Conservation (phyloP, 1,140 invertebrate genomes). For the Drosophila tsacasi region DNA sequence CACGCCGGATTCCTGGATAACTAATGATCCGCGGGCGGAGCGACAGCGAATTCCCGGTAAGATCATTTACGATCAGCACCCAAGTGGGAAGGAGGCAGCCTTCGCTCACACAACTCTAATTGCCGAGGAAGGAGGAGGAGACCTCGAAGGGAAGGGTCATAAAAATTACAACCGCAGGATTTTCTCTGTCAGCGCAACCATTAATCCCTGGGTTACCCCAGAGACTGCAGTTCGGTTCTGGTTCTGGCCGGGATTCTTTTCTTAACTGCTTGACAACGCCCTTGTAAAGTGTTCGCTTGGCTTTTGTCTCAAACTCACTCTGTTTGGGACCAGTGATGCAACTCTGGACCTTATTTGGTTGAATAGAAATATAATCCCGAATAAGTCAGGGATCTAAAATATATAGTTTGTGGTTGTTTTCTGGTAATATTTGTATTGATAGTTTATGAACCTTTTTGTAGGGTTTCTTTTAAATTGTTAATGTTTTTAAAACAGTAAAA, state of each 20-base stretch:
- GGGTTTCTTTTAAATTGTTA: background rate
- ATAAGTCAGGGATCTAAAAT: background rate
- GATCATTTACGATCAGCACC: conserved; percentile 69
- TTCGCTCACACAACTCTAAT: conserved; percentile 63
- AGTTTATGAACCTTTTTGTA: background rate
- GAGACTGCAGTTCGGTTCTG: conserved; percentile 30
- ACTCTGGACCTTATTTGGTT: background rate
- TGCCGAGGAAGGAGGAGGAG: conserved; percentile 40
- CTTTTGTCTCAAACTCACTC: conserved; percentile 11
- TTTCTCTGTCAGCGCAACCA: conserved; percentile 76
- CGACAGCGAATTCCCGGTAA: conserved; percentile 56
- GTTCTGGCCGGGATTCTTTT: conserved; percentile 23
- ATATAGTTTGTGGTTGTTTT: background rate
- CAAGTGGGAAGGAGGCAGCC: conserved; percentile 44
- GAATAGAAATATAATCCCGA: background rate
- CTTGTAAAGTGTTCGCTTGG: conserved; percentile 54
- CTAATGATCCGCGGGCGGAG: conserved; percentile 61
- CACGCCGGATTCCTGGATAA: conserved; percentile 52
- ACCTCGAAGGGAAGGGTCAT: conserved; percentile 55
- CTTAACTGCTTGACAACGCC: conserved; percentile 71
- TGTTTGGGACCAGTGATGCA: conserved; percentile 35
- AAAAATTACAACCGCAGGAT: conserved; percentile 81
- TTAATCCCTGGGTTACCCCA: conserved; percentile 57
- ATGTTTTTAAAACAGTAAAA: background rate
- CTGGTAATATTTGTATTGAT: background rate